Conservation (phyloP, 1,140 invertebrate genomes). For the Eurosta solidaginis region DNA sequence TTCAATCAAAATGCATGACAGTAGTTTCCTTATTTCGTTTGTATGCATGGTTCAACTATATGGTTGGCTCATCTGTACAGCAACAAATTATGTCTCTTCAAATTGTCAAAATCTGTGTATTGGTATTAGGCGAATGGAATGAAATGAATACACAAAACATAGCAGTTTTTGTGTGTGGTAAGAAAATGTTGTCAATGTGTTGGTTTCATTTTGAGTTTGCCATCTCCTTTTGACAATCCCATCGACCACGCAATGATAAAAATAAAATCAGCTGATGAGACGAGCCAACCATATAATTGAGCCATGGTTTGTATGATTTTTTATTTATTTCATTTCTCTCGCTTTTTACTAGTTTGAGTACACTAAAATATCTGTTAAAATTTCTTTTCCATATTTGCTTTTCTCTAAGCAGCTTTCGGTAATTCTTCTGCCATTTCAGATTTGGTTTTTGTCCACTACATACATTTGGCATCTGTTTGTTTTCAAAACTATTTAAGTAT, state of each 20-base stretch:
- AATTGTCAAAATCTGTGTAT: too few species aligned
- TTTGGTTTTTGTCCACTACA: neutral
- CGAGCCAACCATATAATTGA: too few species aligned
- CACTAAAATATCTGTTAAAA: slow-evolving; percentile 23
- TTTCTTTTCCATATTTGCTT: slow-evolving; percentile 9
- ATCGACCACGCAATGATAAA: too few species aligned
- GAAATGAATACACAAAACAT: too few species aligned
- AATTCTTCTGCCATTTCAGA: neutral
- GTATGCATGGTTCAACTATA: neutral
- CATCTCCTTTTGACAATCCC: too few species aligned
- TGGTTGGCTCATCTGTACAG: too few species aligned
- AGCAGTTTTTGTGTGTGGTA: too few species aligned
- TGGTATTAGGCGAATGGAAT: too few species aligned
- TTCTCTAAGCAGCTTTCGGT: slow-evolving; percentile 7
- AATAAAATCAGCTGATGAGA: too few species aligned
- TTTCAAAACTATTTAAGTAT: slow-evolving; percentile 6
- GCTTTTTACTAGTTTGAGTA: neutral
- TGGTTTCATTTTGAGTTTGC: too few species aligned
- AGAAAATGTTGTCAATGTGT: neutral
- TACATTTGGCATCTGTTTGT: slow-evolving; percentile 7
- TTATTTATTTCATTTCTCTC: neutral
- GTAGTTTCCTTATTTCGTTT: neutral
- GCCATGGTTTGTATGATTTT: too few species aligned
- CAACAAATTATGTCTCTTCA: too few species aligned
- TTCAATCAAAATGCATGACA: slow-evolving; percentile 15